Conservation (phyloP, 2,113 vertebrate genomes). For the Tonatia bakeri region DNA sequence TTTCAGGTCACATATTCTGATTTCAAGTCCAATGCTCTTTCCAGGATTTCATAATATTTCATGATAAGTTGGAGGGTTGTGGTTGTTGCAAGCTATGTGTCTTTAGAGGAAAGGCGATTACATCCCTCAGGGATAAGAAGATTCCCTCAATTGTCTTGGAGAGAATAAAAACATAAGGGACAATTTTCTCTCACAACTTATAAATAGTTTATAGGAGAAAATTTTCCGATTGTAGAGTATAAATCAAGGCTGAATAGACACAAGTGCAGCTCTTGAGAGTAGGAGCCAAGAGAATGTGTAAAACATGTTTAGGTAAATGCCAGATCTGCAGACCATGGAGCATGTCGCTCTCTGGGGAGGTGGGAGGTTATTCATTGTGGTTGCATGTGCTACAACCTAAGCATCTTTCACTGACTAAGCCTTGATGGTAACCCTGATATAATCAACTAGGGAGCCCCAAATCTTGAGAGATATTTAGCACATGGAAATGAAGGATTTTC, state of each 20-base stretch:
- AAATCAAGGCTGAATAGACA: neutral
- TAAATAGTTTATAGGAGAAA: constrained; percentile 48
- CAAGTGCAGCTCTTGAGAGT: neutral
- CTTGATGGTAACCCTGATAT: neutral
- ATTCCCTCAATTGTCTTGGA: neutral
- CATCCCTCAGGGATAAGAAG: neutral
- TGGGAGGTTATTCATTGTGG: neutral
- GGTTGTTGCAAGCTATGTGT: neutral
- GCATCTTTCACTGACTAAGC: neutral
- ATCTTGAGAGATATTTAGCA: neutral
- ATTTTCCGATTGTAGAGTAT: neutral
- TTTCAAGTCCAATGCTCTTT: neutral
- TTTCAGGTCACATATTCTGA: neutral
- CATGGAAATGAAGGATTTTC: neutral
- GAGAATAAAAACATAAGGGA: neutral
- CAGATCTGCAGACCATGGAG: neutral
- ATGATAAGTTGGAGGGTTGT: neutral
- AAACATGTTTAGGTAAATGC: neutral
- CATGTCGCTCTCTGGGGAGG: neutral
- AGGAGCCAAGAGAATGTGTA: neutral
- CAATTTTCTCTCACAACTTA: neutral
- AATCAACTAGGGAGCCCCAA: neutral
- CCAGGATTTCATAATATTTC: neutral
- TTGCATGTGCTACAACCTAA: neutral
- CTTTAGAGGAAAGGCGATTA: constrained; percentile 10